Percentiles rank a stretch among this genome's conserved stretches.
Conservation (phyloP, 1,140 invertebrate species). For the Drosophila saltans region DNA sequence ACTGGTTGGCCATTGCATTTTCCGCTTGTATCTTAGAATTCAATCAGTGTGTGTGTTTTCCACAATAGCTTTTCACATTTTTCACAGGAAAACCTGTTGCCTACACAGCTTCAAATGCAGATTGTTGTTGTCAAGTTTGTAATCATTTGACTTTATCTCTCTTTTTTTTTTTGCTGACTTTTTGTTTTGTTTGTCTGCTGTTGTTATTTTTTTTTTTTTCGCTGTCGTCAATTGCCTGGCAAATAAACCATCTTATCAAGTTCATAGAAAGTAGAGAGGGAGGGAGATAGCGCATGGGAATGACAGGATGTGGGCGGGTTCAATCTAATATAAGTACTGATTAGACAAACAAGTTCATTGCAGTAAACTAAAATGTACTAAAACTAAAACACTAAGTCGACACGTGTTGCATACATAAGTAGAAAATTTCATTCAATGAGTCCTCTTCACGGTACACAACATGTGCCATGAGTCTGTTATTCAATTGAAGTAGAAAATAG, state of each 20-base stretch:
- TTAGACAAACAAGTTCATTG: conserved; percentile 3
- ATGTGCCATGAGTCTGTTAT: conserved; percentile 7
- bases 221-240: conserved; percentile 2
- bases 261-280: not conserved
- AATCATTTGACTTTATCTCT: too few relatives aligned
- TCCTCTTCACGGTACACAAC: not conserved
- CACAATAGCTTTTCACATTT: too few relatives aligned
- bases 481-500: not conserved
- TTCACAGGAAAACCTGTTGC: too few relatives aligned
- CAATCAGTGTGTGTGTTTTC: too few relatives aligned
- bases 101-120: too few relatives aligned
- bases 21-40: too few relatives aligned
- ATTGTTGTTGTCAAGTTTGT: too few relatives aligned
- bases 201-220: not conserved
- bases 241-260: not conserved
- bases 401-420: conserved; percentile 1
- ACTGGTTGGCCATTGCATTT: too few relatives aligned
- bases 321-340: not conserved
- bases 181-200: not conserved
- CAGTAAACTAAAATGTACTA: not conserved
- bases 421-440: not conserved
- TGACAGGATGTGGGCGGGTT: conserved; percentile 5
- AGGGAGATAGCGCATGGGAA: not conserved
- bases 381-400: not conserved
- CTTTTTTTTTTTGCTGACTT: not conserved